Percentiles rank a stretch among this genome's conserved stretches.
Conservation (phyloP, 1,140 invertebrate genomes). For the Hyles vespertilio region DNA sequence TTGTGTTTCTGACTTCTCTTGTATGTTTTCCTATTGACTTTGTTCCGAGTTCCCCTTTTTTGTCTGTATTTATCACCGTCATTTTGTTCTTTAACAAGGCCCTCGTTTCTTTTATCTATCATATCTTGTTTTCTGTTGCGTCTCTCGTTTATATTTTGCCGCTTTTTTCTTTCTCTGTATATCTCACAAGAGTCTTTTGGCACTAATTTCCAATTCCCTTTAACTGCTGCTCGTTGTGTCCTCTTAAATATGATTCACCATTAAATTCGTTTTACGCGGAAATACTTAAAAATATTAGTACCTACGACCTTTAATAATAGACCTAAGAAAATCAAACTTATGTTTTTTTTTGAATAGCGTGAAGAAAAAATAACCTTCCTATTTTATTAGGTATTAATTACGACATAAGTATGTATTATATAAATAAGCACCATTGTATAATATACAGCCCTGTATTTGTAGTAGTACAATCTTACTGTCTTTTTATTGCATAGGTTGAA, state of each 20-base stretch:
- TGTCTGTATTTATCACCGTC: background rate
- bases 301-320: too few relatives aligned
- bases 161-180: constrained; percentile 22
- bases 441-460: too few relatives aligned
- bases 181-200: constrained; percentile 52
- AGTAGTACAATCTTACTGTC: too few relatives aligned
- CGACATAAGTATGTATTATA: too few relatives aligned
- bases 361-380: too few relatives aligned
- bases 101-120: background rate
- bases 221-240: constrained; percentile 5
- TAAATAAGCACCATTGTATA: too few relatives aligned
- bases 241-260: constrained; percentile 3
- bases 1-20: background rate
- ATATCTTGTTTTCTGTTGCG: background rate
- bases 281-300: too few relatives aligned
- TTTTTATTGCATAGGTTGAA: too few relatives aligned
- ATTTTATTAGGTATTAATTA: too few relatives aligned
- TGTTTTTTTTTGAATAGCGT: too few relatives aligned
- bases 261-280: too few relatives aligned
- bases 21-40: background rate
- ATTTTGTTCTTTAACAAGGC: background rate
- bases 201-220: constrained; percentile 34
- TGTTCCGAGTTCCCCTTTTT: background rate
- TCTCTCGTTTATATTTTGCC: background rate
- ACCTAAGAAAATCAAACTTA: too few relatives aligned